Percentiles rank a stretch among this genome's conserved stretches.
These are phyloP conservation scores for Neoarius graeffei DNA, from an alignment of 2,113 vertebrate genomes.

Conservation along the genomic window DNA sequence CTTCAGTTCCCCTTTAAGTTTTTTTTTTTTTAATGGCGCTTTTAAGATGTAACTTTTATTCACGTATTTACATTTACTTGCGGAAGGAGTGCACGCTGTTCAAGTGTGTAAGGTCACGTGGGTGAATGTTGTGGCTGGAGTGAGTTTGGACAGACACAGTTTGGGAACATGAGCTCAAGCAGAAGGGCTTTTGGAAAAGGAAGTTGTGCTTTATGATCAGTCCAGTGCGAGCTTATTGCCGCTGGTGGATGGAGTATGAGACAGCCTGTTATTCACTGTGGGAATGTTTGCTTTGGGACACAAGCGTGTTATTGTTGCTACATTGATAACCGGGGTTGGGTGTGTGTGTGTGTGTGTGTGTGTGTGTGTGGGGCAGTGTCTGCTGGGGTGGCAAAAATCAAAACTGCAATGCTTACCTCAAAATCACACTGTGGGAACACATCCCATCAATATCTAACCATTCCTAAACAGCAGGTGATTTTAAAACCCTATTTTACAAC, in stretches of 20 bases:
- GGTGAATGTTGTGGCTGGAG: conserved; percentile 8
- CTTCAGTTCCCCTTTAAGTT: too few relatives aligned
- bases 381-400: conserved; percentile 67
- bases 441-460: conserved; percentile 33
- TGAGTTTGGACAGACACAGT: conserved; percentile 4
- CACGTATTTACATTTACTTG: background rate
- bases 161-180: conserved; percentile 70
- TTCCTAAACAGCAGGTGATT: conserved; percentile 50
- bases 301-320: conserved; percentile 94
- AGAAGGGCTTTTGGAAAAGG: conserved; percentile 81
- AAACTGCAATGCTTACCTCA: conserved; percentile 39
- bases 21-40: too few relatives aligned
- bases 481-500: conserved; percentile 46
- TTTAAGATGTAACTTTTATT: background rate
- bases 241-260: conserved; percentile 78
- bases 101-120: background rate
- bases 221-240: conserved; percentile 80
- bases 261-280: conserved; percentile 86
- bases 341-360: background rate
- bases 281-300: conserved; percentile 97
- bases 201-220: conserved; percentile 79
- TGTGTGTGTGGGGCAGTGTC: background rate
- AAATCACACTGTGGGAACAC: conserved; percentile 27
- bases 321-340: conserved; percentile 60
- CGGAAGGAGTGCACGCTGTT: background rate